Evolutionary conservation across 2,888 invertebrate species (phyloP).

Genomic region (Cephus pygmeus): DNA sequence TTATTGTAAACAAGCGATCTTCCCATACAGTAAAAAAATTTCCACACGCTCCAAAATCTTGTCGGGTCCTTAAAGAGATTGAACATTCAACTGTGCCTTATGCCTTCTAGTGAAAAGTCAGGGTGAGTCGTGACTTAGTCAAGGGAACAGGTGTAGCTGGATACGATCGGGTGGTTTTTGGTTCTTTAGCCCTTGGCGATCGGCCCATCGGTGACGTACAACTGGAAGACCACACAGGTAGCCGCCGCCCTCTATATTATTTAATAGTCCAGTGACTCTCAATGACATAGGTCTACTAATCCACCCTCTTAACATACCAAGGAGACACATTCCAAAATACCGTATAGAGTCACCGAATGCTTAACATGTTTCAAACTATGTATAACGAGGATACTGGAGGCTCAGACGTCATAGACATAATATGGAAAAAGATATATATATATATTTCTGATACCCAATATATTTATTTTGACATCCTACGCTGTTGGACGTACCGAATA

Average conservation of each 20-base stretch:
- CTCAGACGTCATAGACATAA: not conserved
- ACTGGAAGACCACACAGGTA: slow-evolving; percentile 19
- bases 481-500: not conserved
- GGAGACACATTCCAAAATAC: not conserved
- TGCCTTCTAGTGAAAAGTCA: not conserved
- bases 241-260: slow-evolving; percentile 20
- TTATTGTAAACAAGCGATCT: not conserved
- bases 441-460: not conserved
- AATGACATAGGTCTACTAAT: slow-evolving; percentile 9
- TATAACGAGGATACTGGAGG: not conserved
- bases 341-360: not conserved
- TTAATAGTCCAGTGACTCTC: slow-evolving; percentile 25
- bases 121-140: slow-evolving; percentile 1
- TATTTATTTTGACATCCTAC: not conserved
- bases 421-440: not conserved
- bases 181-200: slow-evolving; percentile 18
- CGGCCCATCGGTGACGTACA: slow-evolving; percentile 7
- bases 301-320: slow-evolving; percentile 4
- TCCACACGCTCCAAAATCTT: not conserved
- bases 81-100: not conserved
- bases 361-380: not conserved
- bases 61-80: not conserved
- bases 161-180: slow-evolving; percentile 25
- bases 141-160: slow-evolving; percentile 20
- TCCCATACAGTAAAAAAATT: not conserved